Evolutionary conservation across 2,797 vertebrate species (phyloP).

Genomic region (Morus bassanus): DNA sequence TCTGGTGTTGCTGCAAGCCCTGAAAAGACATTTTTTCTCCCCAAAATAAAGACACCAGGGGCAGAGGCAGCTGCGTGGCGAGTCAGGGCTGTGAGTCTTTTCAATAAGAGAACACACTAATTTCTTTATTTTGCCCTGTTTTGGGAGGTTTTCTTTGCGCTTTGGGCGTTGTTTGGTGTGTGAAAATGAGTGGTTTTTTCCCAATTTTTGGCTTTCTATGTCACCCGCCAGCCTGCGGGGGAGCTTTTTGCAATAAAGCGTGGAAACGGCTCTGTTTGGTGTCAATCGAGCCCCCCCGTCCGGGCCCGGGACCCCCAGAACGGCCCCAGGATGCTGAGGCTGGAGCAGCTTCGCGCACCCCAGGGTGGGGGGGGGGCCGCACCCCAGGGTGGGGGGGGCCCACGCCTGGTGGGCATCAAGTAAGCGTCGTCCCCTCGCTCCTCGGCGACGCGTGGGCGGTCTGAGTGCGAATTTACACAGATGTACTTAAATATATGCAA

Average conservation of each 20-base stretch:
- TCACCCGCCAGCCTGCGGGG: accelerated
- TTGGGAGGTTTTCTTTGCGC: background rate
- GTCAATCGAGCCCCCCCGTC: background rate
- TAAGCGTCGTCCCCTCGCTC: background rate
- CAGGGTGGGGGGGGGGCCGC: too few species aligned
- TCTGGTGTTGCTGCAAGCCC: background rate
- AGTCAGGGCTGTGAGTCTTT: background rate
- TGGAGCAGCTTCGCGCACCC: background rate
- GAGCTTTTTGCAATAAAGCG: background rate
- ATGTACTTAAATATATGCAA: too few species aligned
- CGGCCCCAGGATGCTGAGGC: background rate
- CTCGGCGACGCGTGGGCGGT: background rate
- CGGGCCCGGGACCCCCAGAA: background rate
- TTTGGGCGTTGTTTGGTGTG: background rate
- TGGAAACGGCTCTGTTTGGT: background rate
- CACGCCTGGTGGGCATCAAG: background rate
- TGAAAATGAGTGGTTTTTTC: background rate
- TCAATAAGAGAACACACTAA: background rate
- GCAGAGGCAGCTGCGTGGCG: accelerated
- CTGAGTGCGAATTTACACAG: background rate
- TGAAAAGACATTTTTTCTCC: background rate
- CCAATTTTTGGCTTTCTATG: background rate
- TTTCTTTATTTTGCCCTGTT: background rate
- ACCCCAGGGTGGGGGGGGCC: too few species aligned
- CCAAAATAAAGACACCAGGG: background rate